Percentiles rank a stretch among this genome's conserved stretches.
Evolutionary conservation across 2,888 invertebrate species (phyloP).

Genomic region (Seladonia tumulorum): DNA sequence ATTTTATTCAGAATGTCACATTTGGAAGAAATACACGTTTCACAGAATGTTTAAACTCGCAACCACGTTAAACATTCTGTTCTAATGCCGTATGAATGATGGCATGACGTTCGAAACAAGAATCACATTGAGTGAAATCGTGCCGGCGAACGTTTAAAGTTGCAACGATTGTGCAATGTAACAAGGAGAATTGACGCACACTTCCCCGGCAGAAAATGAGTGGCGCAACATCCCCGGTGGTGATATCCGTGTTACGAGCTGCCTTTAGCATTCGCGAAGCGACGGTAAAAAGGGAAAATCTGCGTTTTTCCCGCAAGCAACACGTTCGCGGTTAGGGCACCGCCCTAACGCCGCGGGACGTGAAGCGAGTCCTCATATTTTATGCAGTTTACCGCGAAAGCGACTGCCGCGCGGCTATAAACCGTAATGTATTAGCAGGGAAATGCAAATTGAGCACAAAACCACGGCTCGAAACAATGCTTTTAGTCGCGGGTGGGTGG

Average conservation of each 20-base stretch:
- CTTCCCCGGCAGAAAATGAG: not conserved
- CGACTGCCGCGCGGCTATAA: constrained; percentile 76
- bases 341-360: constrained; percentile 65
- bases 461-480: constrained; percentile 81
- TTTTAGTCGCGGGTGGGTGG: constrained; percentile 74
- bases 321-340: constrained; percentile 67
- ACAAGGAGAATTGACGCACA: constrained; percentile 8
- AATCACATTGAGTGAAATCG: not conserved
- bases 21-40: too few relatives aligned
- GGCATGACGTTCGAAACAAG: not conserved
- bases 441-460: constrained; percentile 82
- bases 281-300: constrained; percentile 59
- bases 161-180: not conserved
- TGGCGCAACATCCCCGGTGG: not conserved
- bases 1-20: not conserved
- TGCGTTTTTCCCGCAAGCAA: constrained; percentile 60
- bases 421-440: constrained; percentile 81
- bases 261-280: constrained; percentile 29
- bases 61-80: not conserved
- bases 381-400: constrained; percentile 77
- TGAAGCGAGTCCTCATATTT: constrained; percentile 76
- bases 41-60: not conserved
- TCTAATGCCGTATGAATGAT: not conserved
- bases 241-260: constrained; percentile 20
- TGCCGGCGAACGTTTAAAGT: constrained; percentile 11